Evolutionary conservation across 2,113 vertebrate genomes (phyloP), one percentile per base, ranked within the genome.

Genomic region (Tor tambroides): DNA sequence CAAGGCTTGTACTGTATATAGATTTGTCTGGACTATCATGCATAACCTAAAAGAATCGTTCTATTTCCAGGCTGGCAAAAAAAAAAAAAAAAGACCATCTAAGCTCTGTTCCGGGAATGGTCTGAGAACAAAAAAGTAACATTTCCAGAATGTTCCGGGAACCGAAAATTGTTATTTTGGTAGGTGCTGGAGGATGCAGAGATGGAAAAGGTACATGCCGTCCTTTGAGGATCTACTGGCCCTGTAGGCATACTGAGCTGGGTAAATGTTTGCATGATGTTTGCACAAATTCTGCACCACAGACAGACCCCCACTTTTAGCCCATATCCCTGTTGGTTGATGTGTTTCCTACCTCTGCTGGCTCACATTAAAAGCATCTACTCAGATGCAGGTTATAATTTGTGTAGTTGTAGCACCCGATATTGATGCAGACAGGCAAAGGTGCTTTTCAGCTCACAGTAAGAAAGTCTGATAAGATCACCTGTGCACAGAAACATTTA

Each of bases 261-360:
- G 41, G 15, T 76, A 76, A 76, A 76, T 46, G 74, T 76, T 74
- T 74, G 71, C 32, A 43, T 41, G 35, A 41, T 41, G 71, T 74
- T 49, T 76, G 38, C 41, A 76, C 74, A 76, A 76, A 41, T 74
- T 41, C 35, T 35, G 21, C 35, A 74, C 71, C 10, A 21, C 35
- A 74, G 30, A 41, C 21, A n/a, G n/a, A n/a, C 71, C 32, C 21
- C 35, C 10, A 74, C 5, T 74, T 72, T 74, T 41, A 74, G 71
- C 35, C 21, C 35, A 12, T 38, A 41, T 76, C n/a, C 74, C 38
- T 76, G 23, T n/a, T 1, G 6, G 23, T 23, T 49, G 23, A 46
- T 46, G 72, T 46, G 72, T 76, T 46, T 28, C 38, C 74, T 76
- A 76, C n/a, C 41, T 49, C 74, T 76, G 38, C n/a, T 26, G 41